Evolutionary conservation across 2,888 invertebrate species (phyloP), one percentile per base, ranked within the genome.

Genomic region (Smittia sp.): DNA sequence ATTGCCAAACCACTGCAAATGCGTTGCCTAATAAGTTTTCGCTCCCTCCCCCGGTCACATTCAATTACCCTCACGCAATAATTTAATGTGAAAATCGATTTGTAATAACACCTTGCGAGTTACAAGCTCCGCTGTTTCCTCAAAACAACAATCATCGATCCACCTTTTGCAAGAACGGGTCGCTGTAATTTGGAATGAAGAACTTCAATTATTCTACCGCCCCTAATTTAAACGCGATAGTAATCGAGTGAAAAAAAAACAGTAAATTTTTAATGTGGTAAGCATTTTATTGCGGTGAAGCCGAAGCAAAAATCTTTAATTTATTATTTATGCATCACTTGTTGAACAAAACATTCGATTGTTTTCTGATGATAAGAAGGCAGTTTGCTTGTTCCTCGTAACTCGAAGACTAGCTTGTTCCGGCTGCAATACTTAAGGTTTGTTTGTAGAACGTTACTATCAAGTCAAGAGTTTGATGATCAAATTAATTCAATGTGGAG

Each of bases 301-400:
- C 46, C n/a, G n/a, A 46, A 46, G 9, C 2, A 46, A 7, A 18
- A 24, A 58, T 20, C 1, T 58, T 58, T 22, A 58, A 58, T 58
- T 58, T 58, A 58, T 58, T 58, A 22, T 58, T 58, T 25, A 63
- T 63, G n/a, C n/a, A 24, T 63, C 63, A 63, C 63, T 63, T 63
- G 63, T 63, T 63, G 63, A 15, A 63, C 13, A 58, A 22, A 20
- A 58, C 22, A 13, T 4, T 4, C 58, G 58, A 58, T 58, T 22
- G 18, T 18, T 58, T 3, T 4, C 58, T 4, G 2, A 11, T 6
- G 15, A 46, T n/a, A 46, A 46, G 11, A 11, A 46, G 11, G 11
- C n/a, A n/a, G n/a, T n/a, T n/a, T n/a, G n/a, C n/a, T n/a, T n/a
- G n/a, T n/a, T n/a, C n/a, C n/a, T n/a, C n/a, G n/a, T n/a, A n/a